phyloP scores from a whole-genome alignment of 2,113 vertebrate genomes.

The Todiramphus saurophagus region DNA sequence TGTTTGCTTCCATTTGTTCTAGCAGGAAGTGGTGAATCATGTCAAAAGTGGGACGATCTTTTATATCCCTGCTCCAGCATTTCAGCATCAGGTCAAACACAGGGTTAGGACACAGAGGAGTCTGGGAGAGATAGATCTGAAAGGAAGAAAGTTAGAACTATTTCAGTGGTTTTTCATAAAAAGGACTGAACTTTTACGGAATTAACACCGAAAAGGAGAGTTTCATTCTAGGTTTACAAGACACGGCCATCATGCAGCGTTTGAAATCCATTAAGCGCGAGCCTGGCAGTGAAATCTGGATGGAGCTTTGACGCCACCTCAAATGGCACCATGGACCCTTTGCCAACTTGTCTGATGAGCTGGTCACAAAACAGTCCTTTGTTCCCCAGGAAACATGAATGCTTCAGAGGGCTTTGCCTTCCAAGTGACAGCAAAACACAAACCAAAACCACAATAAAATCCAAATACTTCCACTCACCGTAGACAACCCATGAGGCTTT shows the following conservation, averaged over 20 bases:
- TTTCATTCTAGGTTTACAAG: not conserved
- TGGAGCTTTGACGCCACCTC: not conserved
- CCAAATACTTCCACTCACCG: conserved; percentile 59
- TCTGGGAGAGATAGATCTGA: conserved; percentile 91
- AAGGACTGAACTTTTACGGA: not conserved
- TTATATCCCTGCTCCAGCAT: conserved; percentile 94
- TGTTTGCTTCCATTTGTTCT: conserved; percentile 80
- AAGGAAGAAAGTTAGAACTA: not conserved
- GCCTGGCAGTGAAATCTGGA: not conserved
- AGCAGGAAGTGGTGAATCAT: conserved; percentile 86
- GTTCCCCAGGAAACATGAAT: not conserved
- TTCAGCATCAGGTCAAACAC: conserved; percentile 92
- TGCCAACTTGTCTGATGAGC: conserved; percentile 32
- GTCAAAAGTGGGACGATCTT: conserved; percentile 90
- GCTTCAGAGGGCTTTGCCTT: not conserved
- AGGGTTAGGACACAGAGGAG: conserved; percentile 85
- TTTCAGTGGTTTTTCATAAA: not conserved
- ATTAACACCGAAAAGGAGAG: not conserved
- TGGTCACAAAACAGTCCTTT: conserved; percentile 16
- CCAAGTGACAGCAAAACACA: conserved; percentile 36
- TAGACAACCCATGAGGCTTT: conserved; percentile 52
- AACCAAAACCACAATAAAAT: conserved; percentile 17
- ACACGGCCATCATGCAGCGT: conserved; percentile 3
- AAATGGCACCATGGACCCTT: not conserved
- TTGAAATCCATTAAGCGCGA: not conserved